phyloP scores from a whole-genome alignment of 2,888 invertebrate genomes.

The Calliopum simillimum region DNA sequence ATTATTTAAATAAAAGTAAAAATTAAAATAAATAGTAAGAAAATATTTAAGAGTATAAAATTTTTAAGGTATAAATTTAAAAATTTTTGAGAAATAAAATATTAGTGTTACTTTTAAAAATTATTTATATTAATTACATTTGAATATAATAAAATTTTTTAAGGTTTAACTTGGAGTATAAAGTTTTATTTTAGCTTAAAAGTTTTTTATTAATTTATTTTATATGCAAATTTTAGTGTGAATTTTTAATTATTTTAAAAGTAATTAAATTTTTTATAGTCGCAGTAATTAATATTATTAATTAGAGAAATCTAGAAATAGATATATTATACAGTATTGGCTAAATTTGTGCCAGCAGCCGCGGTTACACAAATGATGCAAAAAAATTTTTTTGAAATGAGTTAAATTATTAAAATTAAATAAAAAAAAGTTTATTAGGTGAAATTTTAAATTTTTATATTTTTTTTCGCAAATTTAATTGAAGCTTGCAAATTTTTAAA shows the following conservation, averaged over 20 bases:
- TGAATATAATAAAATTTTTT: conserved; percentile 9
- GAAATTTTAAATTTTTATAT: conserved; percentile 57
- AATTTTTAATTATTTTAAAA: conserved; percentile 66
- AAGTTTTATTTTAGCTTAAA: conserved; percentile 69
- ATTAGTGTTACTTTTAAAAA: neutral
- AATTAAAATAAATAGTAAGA: no score
- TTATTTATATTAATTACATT: neutral
- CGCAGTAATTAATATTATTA: conserved; percentile 70
- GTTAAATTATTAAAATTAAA: conserved; percentile 73
- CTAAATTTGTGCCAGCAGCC: conserved; percentile 75
- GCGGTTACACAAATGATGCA: conserved; percentile 76
- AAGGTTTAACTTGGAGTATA: conserved; percentile 56
- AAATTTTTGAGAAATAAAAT: no score
- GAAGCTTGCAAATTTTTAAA: conserved; percentile 71
- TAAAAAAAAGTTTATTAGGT: conserved; percentile 69
- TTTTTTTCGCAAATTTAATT: conserved; percentile 69
- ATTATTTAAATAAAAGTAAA: no score
- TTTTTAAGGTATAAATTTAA: no score
- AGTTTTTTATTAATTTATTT: conserved; percentile 70
- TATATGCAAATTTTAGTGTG: conserved; percentile 71
- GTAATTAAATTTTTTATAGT: conserved; percentile 59
- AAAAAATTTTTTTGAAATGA: conserved; percentile 70
- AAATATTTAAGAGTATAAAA: no score
- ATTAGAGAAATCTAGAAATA: conserved; percentile 74
- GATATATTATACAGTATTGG: conserved; percentile 72